phyloP scores from a whole-genome alignment of 2,113 vertebrate species.

The Eulemur rufifrons region DNA sequence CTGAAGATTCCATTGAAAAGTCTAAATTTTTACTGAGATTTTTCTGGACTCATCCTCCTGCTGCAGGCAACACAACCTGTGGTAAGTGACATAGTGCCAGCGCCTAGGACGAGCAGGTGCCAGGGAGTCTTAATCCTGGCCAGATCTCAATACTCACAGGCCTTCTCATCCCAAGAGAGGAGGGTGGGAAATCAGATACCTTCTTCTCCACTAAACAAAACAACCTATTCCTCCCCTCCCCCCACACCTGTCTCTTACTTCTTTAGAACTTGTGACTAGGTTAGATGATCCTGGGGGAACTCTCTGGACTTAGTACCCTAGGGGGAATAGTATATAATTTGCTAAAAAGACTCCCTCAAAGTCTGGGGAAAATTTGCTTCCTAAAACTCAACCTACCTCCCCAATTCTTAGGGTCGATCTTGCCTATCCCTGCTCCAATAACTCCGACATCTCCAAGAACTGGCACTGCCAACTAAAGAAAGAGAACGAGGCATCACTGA shows the following conservation, averaged over 20 bases:
- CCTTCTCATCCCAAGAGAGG: neutral
- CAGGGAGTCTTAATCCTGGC: neutral
- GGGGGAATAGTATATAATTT: neutral
- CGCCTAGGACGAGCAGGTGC: neutral
- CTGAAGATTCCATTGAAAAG: neutral
- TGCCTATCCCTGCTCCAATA: neutral
- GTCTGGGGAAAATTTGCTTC: neutral
- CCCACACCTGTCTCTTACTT: neutral
- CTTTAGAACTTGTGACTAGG: neutral
- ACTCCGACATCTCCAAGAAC: neutral
- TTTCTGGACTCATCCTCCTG: neutral
- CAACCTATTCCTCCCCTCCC: neutral
- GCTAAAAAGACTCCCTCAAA: neutral
- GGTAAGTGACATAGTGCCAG: neutral
- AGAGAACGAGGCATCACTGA: neutral
- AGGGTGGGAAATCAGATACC: neutral
- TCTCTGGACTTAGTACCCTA: neutral
- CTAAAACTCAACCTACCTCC: neutral
- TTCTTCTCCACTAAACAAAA: conserved; percentile 25
- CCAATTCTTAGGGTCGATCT: neutral
- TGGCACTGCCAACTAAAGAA: neutral
- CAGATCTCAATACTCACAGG: neutral
- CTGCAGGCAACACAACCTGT: neutral
- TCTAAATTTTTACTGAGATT: neutral
- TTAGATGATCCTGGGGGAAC: neutral